These are phyloP conservation scores for Platycheirus albimanus DNA, from an alignment of 2,888 invertebrate species.

Conservation along the genomic window DNA sequence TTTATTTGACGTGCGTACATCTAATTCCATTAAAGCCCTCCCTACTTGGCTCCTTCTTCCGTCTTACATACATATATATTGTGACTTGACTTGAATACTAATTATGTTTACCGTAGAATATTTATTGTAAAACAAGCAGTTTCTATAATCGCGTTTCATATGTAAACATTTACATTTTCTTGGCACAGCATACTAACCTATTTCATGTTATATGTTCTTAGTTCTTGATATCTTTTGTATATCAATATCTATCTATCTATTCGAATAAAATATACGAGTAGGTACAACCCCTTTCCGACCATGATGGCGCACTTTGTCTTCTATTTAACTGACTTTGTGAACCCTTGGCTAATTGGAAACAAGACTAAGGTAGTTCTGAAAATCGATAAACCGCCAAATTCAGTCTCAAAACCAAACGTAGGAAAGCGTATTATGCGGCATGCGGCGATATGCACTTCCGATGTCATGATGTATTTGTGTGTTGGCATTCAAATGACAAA, in stretches of 20 bases:
- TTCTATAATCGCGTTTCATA: constrained; percentile 31
- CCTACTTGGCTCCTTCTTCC: background rate
- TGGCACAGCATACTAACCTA: constrained; percentile 13
- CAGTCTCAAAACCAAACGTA: constrained; percentile 12
- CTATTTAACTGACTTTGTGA: constrained; percentile 7
- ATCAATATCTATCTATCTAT: too few relatives aligned
- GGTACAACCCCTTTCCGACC: background rate
- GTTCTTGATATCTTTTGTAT: too few relatives aligned
- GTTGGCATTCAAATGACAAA: constrained; percentile 27
- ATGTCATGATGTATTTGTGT: too few relatives aligned
- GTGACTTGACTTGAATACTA: constrained; percentile 28
- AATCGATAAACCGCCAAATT: constrained; percentile 49
- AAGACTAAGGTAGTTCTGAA: constrained; percentile 15
- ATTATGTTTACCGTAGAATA: constrained; percentile 20
- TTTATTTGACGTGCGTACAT: background rate
- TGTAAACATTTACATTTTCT: constrained; percentile 48
- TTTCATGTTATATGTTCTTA: background rate
- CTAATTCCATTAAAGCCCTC: background rate
- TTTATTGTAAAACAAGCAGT: constrained; percentile 31
- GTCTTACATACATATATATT: constrained; percentile 13
- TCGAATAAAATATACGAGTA: too few relatives aligned
- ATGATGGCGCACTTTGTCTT: background rate
- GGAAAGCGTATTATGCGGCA: constrained; percentile 29
- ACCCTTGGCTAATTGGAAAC: constrained; percentile 33
- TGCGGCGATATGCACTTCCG: constrained; percentile 19